Conservation (phyloP, 2,888 invertebrate genomes). For the Acleris sparsana region DNA sequence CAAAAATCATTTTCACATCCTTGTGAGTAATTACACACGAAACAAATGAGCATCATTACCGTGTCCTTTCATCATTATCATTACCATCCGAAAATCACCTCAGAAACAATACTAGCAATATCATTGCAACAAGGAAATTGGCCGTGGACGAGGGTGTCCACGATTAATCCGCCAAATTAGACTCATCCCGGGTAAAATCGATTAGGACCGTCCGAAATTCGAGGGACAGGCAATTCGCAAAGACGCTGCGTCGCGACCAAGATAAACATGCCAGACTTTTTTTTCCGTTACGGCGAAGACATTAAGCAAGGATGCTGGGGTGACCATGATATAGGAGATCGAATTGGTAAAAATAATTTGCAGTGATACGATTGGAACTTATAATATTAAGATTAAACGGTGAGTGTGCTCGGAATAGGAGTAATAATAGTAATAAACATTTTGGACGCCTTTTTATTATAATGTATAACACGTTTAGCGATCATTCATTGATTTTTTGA, state of each 20-base stretch:
- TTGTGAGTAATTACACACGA: constrained; percentile 17
- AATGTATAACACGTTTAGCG: no score
- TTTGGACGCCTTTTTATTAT: no score
- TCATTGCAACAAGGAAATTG: constrained; percentile 77
- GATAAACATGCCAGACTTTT: constrained; percentile 82
- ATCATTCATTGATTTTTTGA: no score
- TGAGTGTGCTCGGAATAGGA: no score
- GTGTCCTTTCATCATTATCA: constrained; percentile 32
- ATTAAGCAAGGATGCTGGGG: constrained; percentile 80
- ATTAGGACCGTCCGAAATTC: constrained; percentile 66
- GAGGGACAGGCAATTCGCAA: constrained; percentile 66
- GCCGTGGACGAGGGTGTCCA: constrained; percentile 76
- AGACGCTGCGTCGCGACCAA: constrained; percentile 68
- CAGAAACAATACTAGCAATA: constrained; percentile 57
- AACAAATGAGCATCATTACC: constrained; percentile 27
- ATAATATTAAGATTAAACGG: background rate
- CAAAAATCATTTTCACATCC: background rate
- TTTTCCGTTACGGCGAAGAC: constrained; percentile 77
- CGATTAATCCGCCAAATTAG: constrained; percentile 82
- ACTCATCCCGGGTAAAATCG: constrained; percentile 78
- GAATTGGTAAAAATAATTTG: background rate
- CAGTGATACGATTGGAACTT: background rate
- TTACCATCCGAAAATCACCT: constrained; percentile 31
- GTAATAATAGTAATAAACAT: no score
- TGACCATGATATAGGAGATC: constrained; percentile 47